phyloP scores from a whole-genome alignment of 2,797 vertebrate species.

The Phalloptychus januarius region DNA sequence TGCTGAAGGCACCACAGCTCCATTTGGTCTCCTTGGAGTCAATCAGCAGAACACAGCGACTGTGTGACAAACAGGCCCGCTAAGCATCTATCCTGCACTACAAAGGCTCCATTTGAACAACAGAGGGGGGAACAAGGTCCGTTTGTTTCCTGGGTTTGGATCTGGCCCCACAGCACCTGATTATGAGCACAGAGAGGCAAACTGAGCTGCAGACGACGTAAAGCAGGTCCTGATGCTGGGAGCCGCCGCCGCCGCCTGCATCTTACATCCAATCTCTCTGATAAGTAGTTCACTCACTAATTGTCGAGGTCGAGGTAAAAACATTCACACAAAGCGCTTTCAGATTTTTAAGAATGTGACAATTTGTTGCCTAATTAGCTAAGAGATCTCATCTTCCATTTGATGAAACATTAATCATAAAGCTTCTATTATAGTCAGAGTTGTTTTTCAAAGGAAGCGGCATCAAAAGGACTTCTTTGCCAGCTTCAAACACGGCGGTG shows the following conservation, averaged over 20 bases:
- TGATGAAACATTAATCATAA: slow-evolving; percentile 56
- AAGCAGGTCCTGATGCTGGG: neutral
- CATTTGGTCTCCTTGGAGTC: slow-evolving; percentile 33
- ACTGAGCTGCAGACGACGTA: slow-evolving; percentile 5
- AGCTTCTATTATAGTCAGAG: slow-evolving; percentile 27
- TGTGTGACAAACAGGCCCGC: slow-evolving; percentile 43
- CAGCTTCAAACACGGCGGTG: slow-evolving; percentile 31
- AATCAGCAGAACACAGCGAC: slow-evolving; percentile 35
- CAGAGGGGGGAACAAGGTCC: slow-evolving; percentile 11
- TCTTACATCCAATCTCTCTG: slow-evolving; percentile 33
- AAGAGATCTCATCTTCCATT: slow-evolving; percentile 11
- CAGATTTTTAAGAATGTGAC: slow-evolving; percentile 40
- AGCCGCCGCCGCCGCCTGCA: slow-evolving; percentile 6
- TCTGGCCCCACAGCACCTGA: slow-evolving; percentile 20
- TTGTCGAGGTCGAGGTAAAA: slow-evolving; percentile 26
- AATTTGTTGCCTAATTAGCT: slow-evolving; percentile 50
- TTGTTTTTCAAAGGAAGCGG: slow-evolving; percentile 33
- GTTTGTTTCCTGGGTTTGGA: slow-evolving; percentile 27
- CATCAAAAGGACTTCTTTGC: slow-evolving; percentile 31
- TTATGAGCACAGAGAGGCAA: slow-evolving; percentile 27
- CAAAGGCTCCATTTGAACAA: slow-evolving; percentile 50
- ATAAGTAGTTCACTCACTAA: slow-evolving; percentile 30
- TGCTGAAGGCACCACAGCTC: slow-evolving; percentile 37
- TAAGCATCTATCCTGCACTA: slow-evolving; percentile 22
- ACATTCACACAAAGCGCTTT: slow-evolving; percentile 21